Percentiles rank a stretch among this genome's conserved stretches.
phyloP scores from a whole-genome alignment of 2,797 vertebrate species.

The Phrynocephalus forsythii region DNA sequence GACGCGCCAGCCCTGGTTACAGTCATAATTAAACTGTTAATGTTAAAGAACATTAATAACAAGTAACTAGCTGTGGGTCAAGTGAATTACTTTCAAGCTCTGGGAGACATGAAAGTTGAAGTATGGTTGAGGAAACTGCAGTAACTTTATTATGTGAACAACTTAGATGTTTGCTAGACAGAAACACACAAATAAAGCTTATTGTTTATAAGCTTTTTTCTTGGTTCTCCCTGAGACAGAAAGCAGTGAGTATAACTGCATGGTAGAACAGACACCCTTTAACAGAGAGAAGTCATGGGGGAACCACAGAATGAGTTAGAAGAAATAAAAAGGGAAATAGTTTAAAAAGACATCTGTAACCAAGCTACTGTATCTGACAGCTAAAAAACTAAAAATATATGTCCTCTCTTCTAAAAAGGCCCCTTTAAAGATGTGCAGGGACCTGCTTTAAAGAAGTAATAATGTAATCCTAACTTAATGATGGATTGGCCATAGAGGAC shows the following conservation, averaged over 20 bases:
- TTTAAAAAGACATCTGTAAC: neutral
- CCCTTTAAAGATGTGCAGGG: neutral
- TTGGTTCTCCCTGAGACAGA: neutral
- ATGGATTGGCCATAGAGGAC: too few species aligned
- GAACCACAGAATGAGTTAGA: neutral
- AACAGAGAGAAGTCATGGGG: neutral
- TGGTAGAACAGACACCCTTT: too few species aligned
- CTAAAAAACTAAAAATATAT: neutral
- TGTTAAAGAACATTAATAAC: too few species aligned
- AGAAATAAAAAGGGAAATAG: too few species aligned
- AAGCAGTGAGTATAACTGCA: neutral
- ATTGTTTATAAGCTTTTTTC: neutral
- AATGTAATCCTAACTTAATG: neutral
- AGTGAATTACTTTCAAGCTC: too few species aligned
- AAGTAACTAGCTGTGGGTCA: neutral
- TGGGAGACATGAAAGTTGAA: too few species aligned
- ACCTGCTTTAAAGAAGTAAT: neutral
- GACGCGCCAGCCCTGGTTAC: too few species aligned
- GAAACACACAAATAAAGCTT: neutral
- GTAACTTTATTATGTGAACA: too few species aligned
- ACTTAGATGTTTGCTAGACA: neutral
- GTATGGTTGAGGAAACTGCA: too few species aligned
- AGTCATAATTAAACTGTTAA: too few species aligned
- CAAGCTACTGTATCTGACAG: neutral
- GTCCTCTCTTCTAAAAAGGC: neutral